Percentiles rank a stretch among this genome's conserved stretches.
These are phyloP conservation scores for Drosophila punjabiensis DNA, from an alignment of 1,140 invertebrate species.

Conservation along the genomic window DNA sequence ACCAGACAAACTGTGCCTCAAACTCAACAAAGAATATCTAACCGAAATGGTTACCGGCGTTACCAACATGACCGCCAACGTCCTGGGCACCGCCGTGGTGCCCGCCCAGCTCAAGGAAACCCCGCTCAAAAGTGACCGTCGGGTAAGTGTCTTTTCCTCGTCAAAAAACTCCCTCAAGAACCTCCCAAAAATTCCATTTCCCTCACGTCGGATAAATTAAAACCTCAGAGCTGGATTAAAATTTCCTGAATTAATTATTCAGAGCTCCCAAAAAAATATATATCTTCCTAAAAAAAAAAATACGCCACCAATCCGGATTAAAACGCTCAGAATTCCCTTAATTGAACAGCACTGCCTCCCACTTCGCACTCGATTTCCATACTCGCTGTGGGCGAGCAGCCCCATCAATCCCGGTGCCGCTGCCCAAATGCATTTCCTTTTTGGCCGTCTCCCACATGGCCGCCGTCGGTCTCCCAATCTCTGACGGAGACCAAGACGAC, in stretches of 20 bases:
- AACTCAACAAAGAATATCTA: conserved; percentile 73
- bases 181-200: not conserved
- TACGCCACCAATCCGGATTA: conserved; percentile 23
- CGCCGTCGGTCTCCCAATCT: conserved; percentile 18
- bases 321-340: conserved; percentile 33
- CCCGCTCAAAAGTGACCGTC: conserved; percentile 82
- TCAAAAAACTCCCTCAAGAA: not conserved
- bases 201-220: conserved; percentile 9
- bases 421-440: conserved; percentile 82
- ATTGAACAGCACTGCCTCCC: conserved; percentile 46
- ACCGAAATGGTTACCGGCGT: conserved; percentile 85
- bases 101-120: conserved; percentile 74
- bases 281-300: not conserved
- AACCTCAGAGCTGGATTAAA: conserved; percentile 1
- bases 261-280: not conserved
- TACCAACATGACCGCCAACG: conserved; percentile 76
- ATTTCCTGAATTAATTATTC: not conserved
- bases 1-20: conserved; percentile 70
- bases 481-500: conserved; percentile 6
- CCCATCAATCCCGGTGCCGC: conserved; percentile 59
- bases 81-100: conserved; percentile 75
- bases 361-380: conserved; percentile 42
- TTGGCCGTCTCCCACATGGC: conserved; percentile 80
- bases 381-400: conserved; percentile 21
- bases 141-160: conserved; percentile 72